Evolutionary conservation across 2,797 vertebrate species (phyloP).

Genomic region (Thripadectes ignobilis): DNA sequence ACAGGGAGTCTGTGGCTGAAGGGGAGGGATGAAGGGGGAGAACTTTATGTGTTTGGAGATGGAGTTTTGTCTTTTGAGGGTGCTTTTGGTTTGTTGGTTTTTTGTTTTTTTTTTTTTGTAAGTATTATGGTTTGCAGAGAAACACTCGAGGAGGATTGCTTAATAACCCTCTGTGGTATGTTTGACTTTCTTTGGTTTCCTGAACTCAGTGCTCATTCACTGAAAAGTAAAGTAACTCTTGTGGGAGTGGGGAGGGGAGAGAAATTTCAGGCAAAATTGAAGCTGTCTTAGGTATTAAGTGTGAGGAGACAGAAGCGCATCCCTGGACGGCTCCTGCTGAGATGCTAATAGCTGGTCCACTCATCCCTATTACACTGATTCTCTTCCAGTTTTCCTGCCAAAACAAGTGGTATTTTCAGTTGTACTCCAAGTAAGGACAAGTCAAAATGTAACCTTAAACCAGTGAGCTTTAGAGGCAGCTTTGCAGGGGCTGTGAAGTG

Average conservation of each 20-base stretch:
- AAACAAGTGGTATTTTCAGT: conserved; percentile 11
- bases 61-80: neutral
- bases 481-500: neutral
- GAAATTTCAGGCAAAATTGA: neutral
- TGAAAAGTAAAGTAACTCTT: neutral
- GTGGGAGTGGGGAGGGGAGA: neutral
- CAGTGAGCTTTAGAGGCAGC: neutral
- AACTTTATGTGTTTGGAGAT: neutral
- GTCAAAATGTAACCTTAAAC: conserved; percentile 41
- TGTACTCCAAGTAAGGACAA: neutral
- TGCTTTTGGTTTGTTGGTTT: neutral
- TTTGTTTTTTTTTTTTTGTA: neutral
- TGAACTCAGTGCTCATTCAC: neutral
- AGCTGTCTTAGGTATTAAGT: neutral
- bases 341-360: neutral
- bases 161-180: neutral
- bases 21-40: neutral
- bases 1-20: neutral
- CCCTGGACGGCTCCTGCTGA: neutral
- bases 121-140: neutral
- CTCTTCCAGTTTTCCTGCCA: conserved; percentile 12
- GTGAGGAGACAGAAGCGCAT: neutral
- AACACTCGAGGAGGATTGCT: neutral
- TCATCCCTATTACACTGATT: neutral
- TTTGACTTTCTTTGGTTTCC: neutral